phyloP scores from a whole-genome alignment of 1,140 invertebrate species.

The Neotoxoptera formosana region DNA sequence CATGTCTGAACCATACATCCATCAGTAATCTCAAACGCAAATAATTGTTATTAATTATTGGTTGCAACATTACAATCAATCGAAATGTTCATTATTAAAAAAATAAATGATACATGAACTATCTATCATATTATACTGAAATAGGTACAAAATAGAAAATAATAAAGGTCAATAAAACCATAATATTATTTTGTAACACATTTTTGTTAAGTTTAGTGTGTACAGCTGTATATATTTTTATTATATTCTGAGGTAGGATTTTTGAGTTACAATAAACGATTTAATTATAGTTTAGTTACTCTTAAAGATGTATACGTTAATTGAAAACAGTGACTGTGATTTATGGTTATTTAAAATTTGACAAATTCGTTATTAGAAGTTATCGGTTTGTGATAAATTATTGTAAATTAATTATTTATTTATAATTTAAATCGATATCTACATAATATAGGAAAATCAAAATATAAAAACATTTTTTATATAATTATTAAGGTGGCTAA shows the following conservation, averaged over 20 bases:
- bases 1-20: background rate
- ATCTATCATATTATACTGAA: background rate
- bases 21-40: background rate
- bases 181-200: too few species aligned
- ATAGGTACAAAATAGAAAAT: background rate
- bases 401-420: too few species aligned
- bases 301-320: background rate
- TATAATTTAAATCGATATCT: too few species aligned
- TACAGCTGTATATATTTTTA: background rate
- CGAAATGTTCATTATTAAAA: background rate
- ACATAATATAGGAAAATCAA: too few species aligned
- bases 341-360: background rate
- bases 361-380: background rate
- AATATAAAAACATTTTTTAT: background rate
- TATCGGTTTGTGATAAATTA: too few species aligned
- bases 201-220: too few species aligned
- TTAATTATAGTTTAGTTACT: background rate
- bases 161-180: background rate
- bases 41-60: background rate
- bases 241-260: background rate
- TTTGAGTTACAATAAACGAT: background rate
- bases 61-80: background rate
- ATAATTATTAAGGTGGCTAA: background rate
- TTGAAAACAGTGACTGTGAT: background rate
- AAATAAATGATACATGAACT: background rate